Conservation (phyloP, 1,140 invertebrate genomes). For the Nebria ingens region DNA sequence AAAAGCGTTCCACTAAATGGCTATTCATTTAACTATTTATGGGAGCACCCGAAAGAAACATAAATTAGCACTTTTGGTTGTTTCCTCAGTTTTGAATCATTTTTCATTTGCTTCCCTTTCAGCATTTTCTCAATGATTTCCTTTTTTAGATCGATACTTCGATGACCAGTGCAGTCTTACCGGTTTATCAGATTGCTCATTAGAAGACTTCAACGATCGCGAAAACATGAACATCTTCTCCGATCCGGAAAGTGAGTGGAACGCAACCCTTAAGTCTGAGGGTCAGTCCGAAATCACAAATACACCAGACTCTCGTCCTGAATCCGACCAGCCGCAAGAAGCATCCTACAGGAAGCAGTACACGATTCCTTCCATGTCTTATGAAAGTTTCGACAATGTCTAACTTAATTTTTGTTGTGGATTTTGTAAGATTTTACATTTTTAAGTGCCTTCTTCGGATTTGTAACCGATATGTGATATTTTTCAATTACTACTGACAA, state of each 20-base stretch:
- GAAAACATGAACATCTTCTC: slow-evolving; percentile 41
- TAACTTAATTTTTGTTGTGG: not conserved
- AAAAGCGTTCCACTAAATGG: too few species aligned
- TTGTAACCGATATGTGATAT: not conserved
- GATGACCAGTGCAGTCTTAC: slow-evolving; percentile 26
- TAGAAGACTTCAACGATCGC: slow-evolving; percentile 35
- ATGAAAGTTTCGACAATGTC: slow-evolving; percentile 1
- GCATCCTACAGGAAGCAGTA: slow-evolving; percentile 9
- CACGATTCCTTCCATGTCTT: slow-evolving; percentile 13
- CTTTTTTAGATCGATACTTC: slow-evolving; percentile 13
- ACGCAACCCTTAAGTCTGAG: slow-evolving; percentile 31
- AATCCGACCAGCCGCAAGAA: slow-evolving; percentile 35
- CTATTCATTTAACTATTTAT: too few species aligned
- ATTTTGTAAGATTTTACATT: not conserved
- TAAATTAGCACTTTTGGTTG: not conserved
- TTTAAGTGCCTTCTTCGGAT: not conserved
- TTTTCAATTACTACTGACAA: slow-evolving; percentile 2
- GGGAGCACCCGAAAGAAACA: slow-evolving; percentile 11
- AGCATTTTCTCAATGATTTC: not conserved
- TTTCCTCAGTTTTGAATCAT: not conserved
- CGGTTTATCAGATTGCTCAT: slow-evolving; percentile 35
- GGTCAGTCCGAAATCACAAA: slow-evolving; percentile 19
- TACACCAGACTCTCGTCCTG: slow-evolving; percentile 32
- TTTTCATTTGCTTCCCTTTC: not conserved
- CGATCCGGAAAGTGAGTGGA: slow-evolving; percentile 49